Evolutionary conservation across 2,888 invertebrate species (phyloP).

Genomic region (Hyles lineata): DNA sequence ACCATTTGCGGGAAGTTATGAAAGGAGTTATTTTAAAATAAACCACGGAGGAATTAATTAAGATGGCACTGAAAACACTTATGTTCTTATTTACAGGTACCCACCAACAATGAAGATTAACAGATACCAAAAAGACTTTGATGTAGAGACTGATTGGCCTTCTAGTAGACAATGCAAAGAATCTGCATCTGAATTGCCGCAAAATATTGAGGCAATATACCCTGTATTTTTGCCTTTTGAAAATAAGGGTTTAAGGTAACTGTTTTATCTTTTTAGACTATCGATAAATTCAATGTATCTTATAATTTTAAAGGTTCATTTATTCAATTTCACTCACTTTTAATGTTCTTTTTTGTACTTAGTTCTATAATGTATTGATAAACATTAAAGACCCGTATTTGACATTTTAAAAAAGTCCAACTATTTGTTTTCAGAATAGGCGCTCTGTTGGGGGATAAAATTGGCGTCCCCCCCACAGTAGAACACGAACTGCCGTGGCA

Average conservation of each 20-base stretch:
- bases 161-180: conserved; percentile 77
- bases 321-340: too few species aligned
- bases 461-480: conserved; percentile 84
- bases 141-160: conserved; percentile 83
- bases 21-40: too few species aligned
- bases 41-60: too few species aligned
- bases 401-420: not conserved
- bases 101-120: conserved; percentile 79
- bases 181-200: conserved; percentile 66
- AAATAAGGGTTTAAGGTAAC: conserved; percentile 91
- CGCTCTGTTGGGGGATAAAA: conserved; percentile 84
- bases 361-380: too few species aligned
- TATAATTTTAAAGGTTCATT: too few species aligned
- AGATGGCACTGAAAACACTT: too few species aligned
- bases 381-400: too few species aligned
- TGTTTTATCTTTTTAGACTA: not conserved
- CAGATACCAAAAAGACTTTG: conserved; percentile 79
- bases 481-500: conserved; percentile 91
- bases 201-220: conserved; percentile 82
- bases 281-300: not conserved
- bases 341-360: too few species aligned
- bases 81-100: conserved; percentile 59
- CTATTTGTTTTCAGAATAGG: conserved; percentile 65
- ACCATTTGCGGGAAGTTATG: too few species aligned
- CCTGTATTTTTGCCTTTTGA: conserved; percentile 90